These are phyloP conservation scores for Melanotaenia nigrans DNA, from an alignment of 2,797 vertebrate genomes.

Conservation along the genomic window DNA sequence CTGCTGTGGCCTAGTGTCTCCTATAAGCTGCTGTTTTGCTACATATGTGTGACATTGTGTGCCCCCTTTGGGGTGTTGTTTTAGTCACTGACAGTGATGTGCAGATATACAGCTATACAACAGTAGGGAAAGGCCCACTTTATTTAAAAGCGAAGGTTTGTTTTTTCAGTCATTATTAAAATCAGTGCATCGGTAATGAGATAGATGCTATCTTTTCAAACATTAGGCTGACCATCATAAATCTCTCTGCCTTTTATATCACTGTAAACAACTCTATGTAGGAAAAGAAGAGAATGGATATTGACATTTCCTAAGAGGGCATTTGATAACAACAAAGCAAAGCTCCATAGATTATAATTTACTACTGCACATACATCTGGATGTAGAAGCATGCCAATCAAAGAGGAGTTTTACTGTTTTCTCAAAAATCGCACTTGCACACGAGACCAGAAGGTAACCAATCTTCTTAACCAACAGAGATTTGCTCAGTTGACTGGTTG, in stretches of 20 bases:
- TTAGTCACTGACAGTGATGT: constrained; percentile 33
- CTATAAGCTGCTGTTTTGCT: constrained; percentile 52
- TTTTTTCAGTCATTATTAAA: constrained; percentile 32
- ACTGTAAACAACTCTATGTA: constrained; percentile 13
- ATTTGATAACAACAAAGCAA: constrained; percentile 22
- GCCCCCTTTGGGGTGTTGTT: constrained; percentile 30
- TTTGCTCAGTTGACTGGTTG: constrained; percentile 39
- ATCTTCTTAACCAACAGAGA: constrained; percentile 23
- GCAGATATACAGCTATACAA: constrained; percentile 6
- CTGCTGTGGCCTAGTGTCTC: constrained; percentile 39
- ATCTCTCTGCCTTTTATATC: constrained; percentile 14
- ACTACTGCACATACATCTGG: background rate
- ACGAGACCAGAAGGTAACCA: background rate
- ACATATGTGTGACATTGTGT: constrained; percentile 55
- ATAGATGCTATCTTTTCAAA: constrained; percentile 9
- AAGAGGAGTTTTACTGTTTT: constrained; percentile 28
- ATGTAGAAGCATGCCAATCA: constrained; percentile 5
- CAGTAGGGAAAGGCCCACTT: constrained; percentile 6
- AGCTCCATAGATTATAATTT: constrained; percentile 20
- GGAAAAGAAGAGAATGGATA: constrained; percentile 7
- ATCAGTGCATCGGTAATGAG: constrained; percentile 22
- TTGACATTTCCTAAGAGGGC: background rate
- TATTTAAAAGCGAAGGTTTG: constrained; percentile 1
- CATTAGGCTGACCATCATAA: constrained; percentile 14
- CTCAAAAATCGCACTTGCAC: constrained; percentile 12